Percentiles rank a stretch among this genome's conserved stretches.
These are phyloP conservation scores for Conus betulinus DNA, from an alignment of 1,140 invertebrate species.

Conservation along the genomic window DNA sequence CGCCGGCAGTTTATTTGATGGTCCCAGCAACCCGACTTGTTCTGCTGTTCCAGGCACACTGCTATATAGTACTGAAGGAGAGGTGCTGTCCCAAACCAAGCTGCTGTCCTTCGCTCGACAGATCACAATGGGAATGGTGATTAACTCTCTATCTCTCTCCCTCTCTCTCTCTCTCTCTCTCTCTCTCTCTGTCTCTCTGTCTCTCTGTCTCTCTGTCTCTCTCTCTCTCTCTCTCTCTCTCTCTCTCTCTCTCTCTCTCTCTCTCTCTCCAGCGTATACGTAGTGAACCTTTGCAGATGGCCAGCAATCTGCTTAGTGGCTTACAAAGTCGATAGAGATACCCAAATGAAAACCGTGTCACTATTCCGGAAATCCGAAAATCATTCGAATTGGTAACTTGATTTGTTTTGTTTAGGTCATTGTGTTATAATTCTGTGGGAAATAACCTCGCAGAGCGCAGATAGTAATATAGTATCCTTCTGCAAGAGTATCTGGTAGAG, in stretches of 20 bases:
- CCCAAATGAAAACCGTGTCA: no score
- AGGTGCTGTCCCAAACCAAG: slow-evolving; percentile 47
- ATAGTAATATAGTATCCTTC: no score
- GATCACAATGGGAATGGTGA: slow-evolving; percentile 72
- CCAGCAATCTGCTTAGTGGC: no score
- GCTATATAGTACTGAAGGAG: slow-evolving; percentile 21
- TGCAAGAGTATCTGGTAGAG: no score
- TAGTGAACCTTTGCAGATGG: no score
- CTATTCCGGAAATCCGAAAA: no score
- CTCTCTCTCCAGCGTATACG: neutral
- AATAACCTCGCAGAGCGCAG: no score
- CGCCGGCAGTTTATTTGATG: no score
- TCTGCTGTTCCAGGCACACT: slow-evolving; percentile 36
- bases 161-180: neutral
- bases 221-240: slow-evolving; percentile 23
- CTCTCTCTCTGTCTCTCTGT: neutral
- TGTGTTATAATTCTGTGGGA: no score
- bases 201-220: slow-evolving; percentile 25
- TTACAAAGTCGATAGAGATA: no score
- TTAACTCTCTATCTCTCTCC: slow-evolving; percentile 11
- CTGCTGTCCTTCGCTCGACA: slow-evolving; percentile 71
- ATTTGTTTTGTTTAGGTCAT: no score
- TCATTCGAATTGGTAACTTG: no score
- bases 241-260: slow-evolving; percentile 5
- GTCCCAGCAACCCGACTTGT: neutral